phyloP scores from a whole-genome alignment of 1,140 invertebrate species.

The Hylaeus anthracinus region DNA sequence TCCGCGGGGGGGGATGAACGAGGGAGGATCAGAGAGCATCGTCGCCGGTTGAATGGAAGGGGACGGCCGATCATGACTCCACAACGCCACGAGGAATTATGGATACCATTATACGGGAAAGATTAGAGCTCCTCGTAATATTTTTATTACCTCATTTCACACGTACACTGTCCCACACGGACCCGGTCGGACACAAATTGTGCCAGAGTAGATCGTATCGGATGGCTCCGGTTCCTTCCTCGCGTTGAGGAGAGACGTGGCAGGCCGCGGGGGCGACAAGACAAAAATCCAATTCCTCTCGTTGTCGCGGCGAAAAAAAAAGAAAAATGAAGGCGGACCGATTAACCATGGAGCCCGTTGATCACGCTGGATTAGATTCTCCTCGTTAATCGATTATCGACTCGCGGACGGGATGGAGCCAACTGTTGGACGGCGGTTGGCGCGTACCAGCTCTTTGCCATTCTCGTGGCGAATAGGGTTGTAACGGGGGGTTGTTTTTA shows the following conservation, averaged over 20 bases:
- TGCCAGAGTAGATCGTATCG: slow-evolving; percentile 43
- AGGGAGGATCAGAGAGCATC: slow-evolving; percentile 27
- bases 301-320: not conserved
- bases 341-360: slow-evolving; percentile 31
- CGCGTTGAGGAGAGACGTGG: slow-evolving; percentile 30
- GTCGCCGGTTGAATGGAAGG: not conserved
- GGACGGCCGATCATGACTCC: slow-evolving; percentile 60
- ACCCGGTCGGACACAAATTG: slow-evolving; percentile 48
- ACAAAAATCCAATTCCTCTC: slow-evolving; percentile 35
- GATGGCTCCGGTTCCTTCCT: not conserved
- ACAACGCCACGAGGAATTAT: slow-evolving; percentile 68
- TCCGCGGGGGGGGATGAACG: slow-evolving; percentile 14
- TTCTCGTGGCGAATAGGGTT: no score
- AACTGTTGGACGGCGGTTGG: no score
- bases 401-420: no score
- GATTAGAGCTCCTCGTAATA: slow-evolving; percentile 72
- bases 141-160: slow-evolving; percentile 70
- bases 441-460: no score
- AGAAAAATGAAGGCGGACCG: not conserved
- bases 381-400: slow-evolving; percentile 26
- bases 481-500: no score
- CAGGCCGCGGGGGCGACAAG: not conserved
- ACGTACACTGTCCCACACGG: slow-evolving; percentile 44
- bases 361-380: slow-evolving; percentile 16
- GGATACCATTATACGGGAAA: slow-evolving; percentile 72